A percentile compares a stretch with the other conserved stretches of the same genome.
Evolutionary conservation across 2,888 invertebrate species (phyloP).

Genomic region (Polyommatus icarus): DNA sequence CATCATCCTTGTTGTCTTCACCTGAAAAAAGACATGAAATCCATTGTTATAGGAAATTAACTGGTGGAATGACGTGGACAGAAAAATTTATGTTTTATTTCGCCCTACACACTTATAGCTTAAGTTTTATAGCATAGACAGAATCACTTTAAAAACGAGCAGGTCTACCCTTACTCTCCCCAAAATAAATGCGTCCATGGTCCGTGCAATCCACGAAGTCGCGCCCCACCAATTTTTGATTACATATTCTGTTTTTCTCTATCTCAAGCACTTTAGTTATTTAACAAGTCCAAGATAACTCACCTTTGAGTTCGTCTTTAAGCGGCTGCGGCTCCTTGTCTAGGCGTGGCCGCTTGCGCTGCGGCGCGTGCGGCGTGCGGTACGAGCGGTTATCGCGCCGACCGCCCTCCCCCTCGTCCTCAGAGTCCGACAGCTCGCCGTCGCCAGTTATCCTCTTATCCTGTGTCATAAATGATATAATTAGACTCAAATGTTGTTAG

Average conservation of each 20-base stretch:
- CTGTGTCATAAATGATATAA: slow-evolving; percentile 42
- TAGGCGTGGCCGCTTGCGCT: slow-evolving; percentile 86
- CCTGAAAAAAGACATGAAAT: slow-evolving; percentile 55
- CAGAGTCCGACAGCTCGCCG: slow-evolving; percentile 95
- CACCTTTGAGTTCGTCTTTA: slow-evolving; percentile 85
- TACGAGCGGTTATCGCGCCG: slow-evolving; percentile 84
- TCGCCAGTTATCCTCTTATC: slow-evolving; percentile 97
- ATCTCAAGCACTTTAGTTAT: no score
- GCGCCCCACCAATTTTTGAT: no score
- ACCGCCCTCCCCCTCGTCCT: slow-evolving; percentile 89
- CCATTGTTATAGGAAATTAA: not conserved
- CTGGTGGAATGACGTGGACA: no score
- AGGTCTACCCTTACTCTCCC: no score
- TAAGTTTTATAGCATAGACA: no score
- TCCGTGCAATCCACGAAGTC: no score
- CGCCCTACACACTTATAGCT: no score
- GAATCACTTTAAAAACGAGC: no score
- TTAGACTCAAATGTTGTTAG: no score
- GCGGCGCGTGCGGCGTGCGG: slow-evolving; percentile 70
- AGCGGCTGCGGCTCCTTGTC: slow-evolving; percentile 81
- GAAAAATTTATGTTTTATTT: no score
- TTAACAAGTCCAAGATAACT: slow-evolving; percentile 40
- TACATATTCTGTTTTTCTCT: no score
- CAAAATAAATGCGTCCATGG: no score
- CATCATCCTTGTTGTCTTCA: slow-evolving; percentile 84